Percentiles rank a stretch among this genome's conserved stretches.
Conservation (phyloP, 1,140 invertebrate species). For the Trissolcus basalis region DNA sequence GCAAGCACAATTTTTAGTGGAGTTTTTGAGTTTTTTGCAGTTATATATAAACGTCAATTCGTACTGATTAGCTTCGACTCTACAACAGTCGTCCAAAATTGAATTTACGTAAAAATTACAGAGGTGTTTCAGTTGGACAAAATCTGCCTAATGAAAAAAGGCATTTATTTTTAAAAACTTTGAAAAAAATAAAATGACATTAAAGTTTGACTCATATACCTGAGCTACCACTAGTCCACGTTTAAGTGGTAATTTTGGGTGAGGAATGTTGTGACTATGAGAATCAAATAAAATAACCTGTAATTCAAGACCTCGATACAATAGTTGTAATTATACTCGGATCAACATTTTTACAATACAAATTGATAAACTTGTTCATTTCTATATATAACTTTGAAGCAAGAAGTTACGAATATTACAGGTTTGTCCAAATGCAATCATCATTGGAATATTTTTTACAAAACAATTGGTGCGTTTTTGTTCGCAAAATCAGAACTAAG, state of each 20-base stretch:
- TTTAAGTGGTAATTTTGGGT: constrained; percentile 38
- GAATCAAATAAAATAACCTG: constrained; percentile 72
- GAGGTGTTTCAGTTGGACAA: constrained; percentile 63
- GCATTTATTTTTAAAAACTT: no score
- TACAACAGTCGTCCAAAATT: constrained; percentile 66
- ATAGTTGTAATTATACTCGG: no score
- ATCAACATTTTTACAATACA: no score
- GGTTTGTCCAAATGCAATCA: no score
- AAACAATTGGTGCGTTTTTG: no score
- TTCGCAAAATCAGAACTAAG: no score
- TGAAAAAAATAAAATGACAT: no score
- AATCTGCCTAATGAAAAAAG: constrained; percentile 52
- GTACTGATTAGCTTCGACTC: constrained; percentile 63
- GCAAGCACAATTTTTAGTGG: constrained; percentile 13
- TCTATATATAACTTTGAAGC: no score
- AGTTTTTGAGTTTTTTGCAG: constrained; percentile 19
- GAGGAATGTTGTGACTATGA: constrained; percentile 63
- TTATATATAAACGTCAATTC: constrained; percentile 71
- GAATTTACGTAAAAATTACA: constrained; percentile 69
- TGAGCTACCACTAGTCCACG: constrained; percentile 71
- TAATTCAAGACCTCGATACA: constrained; percentile 5
- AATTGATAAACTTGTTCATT: no score
- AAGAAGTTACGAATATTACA: no score
- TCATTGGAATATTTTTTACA: no score
- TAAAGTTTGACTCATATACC: constrained; percentile 48